Evolutionary conservation across 92 coral and sea anemone species (phyloP), one percentile per base, ranked within the genome.

Genomic region (Zoanthus sansibaricus): DNA sequence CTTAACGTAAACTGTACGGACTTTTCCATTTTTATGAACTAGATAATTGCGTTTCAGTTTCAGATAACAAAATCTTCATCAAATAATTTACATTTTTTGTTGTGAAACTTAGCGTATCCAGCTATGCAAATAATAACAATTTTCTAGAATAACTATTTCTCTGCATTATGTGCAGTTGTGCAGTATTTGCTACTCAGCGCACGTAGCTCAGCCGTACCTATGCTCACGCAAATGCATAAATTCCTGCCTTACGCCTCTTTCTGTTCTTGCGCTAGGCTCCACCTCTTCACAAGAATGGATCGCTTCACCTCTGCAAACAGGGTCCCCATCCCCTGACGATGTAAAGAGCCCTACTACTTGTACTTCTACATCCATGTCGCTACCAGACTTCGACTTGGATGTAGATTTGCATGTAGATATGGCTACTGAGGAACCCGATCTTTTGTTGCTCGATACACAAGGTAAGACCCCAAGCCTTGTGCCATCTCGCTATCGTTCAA

Each of bases 351-450:
- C 99, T 97, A 97, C 99, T 90, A 91, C 99, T 97, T 97, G 99
- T 95, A 93, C 99, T 97, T 97, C 99, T 97, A 94, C 96, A 79
- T 92, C 97, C 87, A 32, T 90, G 86, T 88, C 99, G n/a, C 94
- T 94, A 5, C 91, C 91, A 42, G 91, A 93, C 80, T 89, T 97
- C 75, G 94, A 93, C 88, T 84, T 95, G 93, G 96, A 93, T 93
- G 98, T 95, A 89, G 98, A 95, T 89, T 84, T 95, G 85, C 98
- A 95, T 83, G 98, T 91, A 37, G 98, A 92, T 80, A 89, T 95
- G 87, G 90, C 86, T 83, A 91, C 76, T 58, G 98, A 95, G 72
- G 96, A 88, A 83, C 92, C 98, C 10, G 98, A 94, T 73, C 86
- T 91, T 82, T 56, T 84, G 83, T 91, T 94, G 90, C 95, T 95